Evolutionary conservation across 2,888 invertebrate genomes (phyloP).

Genomic region (Cerastis leucographa): DNA sequence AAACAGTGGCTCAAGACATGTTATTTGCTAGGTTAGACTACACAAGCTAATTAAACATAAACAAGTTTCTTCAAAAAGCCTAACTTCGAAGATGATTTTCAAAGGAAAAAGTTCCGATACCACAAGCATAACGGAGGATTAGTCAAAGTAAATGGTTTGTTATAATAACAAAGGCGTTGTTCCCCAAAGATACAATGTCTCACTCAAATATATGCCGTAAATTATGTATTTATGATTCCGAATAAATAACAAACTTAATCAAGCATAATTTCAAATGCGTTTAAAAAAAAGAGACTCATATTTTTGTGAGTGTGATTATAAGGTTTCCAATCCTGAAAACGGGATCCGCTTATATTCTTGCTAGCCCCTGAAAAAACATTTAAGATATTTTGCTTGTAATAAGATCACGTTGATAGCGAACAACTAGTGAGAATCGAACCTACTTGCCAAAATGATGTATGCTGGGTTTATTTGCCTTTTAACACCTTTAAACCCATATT

Average conservation of each 20-base stretch:
- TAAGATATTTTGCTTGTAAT: background rate
- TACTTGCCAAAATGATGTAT: too few relatives aligned
- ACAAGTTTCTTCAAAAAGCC: background rate
- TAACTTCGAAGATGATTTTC: constrained; percentile 11
- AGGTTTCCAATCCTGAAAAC: background rate
- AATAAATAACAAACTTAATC: constrained; percentile 1
- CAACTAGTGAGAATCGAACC: background rate
- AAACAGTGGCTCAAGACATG: background rate
- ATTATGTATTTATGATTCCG: constrained; percentile 15
- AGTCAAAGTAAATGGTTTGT: constrained; percentile 54
- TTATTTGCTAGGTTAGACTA: background rate
- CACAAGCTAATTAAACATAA: background rate
- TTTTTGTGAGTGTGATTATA: background rate
- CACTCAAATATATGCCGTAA: constrained; percentile 30
- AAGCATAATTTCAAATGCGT: background rate
- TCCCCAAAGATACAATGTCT: constrained; percentile 12
- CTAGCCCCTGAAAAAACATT: background rate
- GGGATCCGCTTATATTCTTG: too few relatives aligned
- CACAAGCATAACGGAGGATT: constrained; percentile 21
- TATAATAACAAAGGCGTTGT: constrained; percentile 35
- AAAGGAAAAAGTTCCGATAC: background rate
- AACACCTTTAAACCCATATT: too few relatives aligned
- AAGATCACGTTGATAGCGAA: background rate
- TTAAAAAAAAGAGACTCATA: background rate
- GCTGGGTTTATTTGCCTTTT: too few relatives aligned